These are phyloP conservation scores for Calycopis cecrops DNA, from an alignment of 1,140 invertebrate species.

Conservation along the genomic window DNA sequence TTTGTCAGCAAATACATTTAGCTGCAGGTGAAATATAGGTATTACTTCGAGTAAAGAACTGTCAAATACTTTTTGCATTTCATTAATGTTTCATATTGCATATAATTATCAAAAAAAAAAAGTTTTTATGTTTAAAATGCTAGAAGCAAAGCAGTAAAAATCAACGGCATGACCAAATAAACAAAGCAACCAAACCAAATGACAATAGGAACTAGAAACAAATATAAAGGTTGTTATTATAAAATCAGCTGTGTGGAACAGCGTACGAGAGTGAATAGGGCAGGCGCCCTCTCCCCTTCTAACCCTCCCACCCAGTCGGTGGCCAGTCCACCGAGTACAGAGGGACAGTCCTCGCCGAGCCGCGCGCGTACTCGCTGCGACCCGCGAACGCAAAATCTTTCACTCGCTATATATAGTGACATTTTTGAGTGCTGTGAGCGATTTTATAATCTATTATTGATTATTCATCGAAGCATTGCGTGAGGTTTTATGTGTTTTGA, in stretches of 20 bases:
- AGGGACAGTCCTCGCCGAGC: conserved; percentile 2
- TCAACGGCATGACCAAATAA: background rate
- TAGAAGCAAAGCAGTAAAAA: background rate
- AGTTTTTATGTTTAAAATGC: background rate
- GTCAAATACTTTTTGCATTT: no score
- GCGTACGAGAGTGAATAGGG: conserved; percentile 14
- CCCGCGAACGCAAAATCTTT: conserved; percentile 2
- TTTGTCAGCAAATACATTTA: background rate
- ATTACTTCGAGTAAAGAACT: no score
- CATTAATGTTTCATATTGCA: no score
- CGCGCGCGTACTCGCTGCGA: conserved; percentile 11
- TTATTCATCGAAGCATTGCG: conserved; percentile 2
- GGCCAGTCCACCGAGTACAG: conserved; percentile 5
- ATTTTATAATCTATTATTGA: conserved; percentile 6
- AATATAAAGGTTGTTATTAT: conserved; percentile 27
- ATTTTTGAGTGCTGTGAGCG: background rate
- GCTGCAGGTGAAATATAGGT: no score
- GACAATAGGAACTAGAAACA: conserved; percentile 17
- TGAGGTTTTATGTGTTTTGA: conserved; percentile 1
- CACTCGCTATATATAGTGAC: conserved; percentile 4
- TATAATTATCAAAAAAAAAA: no score
- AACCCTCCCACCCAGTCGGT: background rate
- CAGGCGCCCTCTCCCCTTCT: conserved; percentile 11
- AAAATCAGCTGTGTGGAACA: conserved; percentile 24
- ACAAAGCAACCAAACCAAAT: conserved; percentile 16